These are phyloP conservation scores for Euclidia mi DNA, from an alignment of 2,888 invertebrate species.

Conservation along the genomic window DNA sequence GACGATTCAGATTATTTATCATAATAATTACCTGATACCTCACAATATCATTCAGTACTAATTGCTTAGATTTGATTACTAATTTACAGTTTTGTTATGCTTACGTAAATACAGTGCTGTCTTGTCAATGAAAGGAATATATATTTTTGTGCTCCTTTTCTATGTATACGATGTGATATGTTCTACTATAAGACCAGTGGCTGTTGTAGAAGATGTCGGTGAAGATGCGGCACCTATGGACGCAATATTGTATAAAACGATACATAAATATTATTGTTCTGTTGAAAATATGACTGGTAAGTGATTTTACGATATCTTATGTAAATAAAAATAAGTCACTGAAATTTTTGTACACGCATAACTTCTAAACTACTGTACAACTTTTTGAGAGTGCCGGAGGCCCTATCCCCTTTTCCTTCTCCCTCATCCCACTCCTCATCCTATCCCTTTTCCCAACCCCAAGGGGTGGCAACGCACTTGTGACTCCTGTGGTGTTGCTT, in stretches of 20 bases:
- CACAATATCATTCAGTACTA: conserved; percentile 2
- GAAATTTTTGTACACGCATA: no score
- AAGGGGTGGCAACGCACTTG: no score
- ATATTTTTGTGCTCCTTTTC: conserved; percentile 6
- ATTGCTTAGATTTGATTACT: conserved; percentile 18
- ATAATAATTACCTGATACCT: conserved; percentile 5
- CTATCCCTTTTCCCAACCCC: no score
- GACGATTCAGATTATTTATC: background rate
- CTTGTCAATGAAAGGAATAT: conserved; percentile 16
- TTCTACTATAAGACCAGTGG: conserved; percentile 3
- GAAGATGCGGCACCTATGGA: conserved; percentile 32
- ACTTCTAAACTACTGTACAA: no score
- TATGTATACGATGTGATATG: conserved; percentile 18
- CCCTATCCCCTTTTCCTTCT: no score
- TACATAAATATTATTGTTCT: conserved; percentile 65
- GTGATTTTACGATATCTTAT: conserved; percentile 20
- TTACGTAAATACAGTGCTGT: conserved; percentile 1
- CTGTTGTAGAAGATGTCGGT: background rate
- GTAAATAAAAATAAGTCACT: no score
- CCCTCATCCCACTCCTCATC: no score
- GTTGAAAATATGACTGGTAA: conserved; percentile 51
- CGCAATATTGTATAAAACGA: conserved; percentile 56
- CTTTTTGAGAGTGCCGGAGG: no score
- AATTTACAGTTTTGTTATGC: conserved; percentile 16
- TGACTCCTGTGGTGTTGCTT: no score